phyloP scores from a whole-genome alignment of 2,888 invertebrate species.

The Galerucella calmariensis region DNA sequence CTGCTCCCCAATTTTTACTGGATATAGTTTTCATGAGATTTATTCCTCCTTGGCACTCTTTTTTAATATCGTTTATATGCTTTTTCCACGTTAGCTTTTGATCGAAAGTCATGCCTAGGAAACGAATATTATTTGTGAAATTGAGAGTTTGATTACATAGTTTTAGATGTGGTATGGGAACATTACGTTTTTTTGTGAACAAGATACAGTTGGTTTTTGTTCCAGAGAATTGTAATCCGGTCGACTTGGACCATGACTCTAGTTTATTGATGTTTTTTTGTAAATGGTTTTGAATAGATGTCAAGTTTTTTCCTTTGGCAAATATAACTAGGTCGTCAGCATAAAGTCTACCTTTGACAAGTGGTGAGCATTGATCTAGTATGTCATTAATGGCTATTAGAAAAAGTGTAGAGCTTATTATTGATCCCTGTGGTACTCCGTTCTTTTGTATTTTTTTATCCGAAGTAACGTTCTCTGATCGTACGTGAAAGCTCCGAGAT shows the following conservation, averaged over 20 bases:
- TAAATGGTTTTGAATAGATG: background rate
- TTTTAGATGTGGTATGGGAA: too few relatives aligned
- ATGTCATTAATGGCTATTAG: conserved; percentile 14
- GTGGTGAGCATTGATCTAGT: conserved; percentile 7
- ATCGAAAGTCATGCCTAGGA: too few relatives aligned
- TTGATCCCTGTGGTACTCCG: conserved; percentile 13
- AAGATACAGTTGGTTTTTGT: too few relatives aligned
- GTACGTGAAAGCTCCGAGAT: background rate
- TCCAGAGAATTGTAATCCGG: too few relatives aligned
- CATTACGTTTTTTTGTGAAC: too few relatives aligned
- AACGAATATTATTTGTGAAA: too few relatives aligned
- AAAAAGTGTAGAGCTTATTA: conserved; percentile 9
- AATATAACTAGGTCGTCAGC: background rate
- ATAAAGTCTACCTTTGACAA: background rate
- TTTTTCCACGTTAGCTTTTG: too few relatives aligned
- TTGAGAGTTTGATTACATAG: too few relatives aligned
- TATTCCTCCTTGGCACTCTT: too few relatives aligned
- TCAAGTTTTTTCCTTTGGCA: background rate
- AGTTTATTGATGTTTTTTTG: conserved; percentile 38
- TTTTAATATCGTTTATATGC: too few relatives aligned
- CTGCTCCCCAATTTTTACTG: too few relatives aligned
- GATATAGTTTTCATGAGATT: too few relatives aligned
- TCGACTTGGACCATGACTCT: conserved; percentile 6
- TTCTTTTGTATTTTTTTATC: conserved; percentile 15
- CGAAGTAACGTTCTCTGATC: conserved; percentile 4